A percentile compares a stretch with the other conserved stretches of the same genome.
phyloP scores from a whole-genome alignment of 2,797 vertebrate species.

The Forpus xanthops region DNA sequence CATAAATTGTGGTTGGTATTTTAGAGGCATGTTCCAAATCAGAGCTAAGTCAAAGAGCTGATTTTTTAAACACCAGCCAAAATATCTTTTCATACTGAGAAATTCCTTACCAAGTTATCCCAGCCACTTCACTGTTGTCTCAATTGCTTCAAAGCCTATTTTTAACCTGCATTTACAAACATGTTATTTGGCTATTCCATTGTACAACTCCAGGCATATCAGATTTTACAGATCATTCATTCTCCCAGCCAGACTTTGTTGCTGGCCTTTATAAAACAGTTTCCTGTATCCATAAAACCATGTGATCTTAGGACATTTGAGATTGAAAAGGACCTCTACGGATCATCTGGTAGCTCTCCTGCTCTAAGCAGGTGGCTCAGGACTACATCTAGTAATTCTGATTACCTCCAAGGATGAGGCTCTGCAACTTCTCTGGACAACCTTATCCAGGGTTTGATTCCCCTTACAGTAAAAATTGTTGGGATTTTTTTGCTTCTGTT shows the following conservation, averaged over 20 bases:
- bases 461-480: neutral
- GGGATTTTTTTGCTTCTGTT: neutral
- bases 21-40: neutral
- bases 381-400: neutral
- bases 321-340: neutral
- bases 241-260: neutral
- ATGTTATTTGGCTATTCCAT: neutral
- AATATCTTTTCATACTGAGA: neutral
- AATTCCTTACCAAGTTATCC: neutral
- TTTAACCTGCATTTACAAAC: neutral
- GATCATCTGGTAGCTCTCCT: neutral
- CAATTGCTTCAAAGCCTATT: neutral
- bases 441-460: neutral
- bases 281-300: neutral
- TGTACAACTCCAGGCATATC: neutral
- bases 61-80: neutral
- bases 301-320: neutral
- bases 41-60: neutral
- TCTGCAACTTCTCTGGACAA: neutral
- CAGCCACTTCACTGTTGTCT: constrained; percentile 6
- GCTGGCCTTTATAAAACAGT: neutral
- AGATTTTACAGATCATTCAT: neutral
- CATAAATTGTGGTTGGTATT: neutral
- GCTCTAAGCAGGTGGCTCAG: neutral
- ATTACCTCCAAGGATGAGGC: neutral